Evolutionary conservation across 2,113 vertebrate genomes (phyloP), one percentile per base, ranked within the genome.

Genomic region (Bambusicola thoracicus): DNA sequence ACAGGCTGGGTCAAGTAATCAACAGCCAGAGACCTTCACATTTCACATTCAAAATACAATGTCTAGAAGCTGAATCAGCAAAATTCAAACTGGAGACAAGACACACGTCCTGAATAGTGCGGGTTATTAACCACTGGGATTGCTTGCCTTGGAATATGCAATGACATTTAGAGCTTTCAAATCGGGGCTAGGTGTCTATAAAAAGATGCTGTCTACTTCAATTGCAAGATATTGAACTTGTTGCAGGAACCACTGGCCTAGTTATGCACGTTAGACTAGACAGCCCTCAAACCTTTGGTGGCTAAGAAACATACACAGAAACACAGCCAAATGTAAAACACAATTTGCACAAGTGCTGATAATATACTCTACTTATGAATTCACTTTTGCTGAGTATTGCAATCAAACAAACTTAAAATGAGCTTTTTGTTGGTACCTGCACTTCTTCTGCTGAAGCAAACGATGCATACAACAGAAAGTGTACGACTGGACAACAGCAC

Each of bases 51-150:
- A 59, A 77, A 88, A 79, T 29, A 55, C 46, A 74, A 24, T 84
- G 34, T 46, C 68, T 94, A 74, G 65, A 91, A 93, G 59, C 75
- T 92, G 83, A 92, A 89, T 88, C 80, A 82, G 91, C 49, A 88
- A 91, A 96, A 82, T 68, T 92, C 73, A 92, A 74, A 82, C 30
- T 88, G 84, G 36, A 86, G 88, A 79, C n/a, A 85, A 63, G 65
- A 48, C 40, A 80, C 58, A 32, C 40, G 38, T 93, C 91, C 96
- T 93, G 74, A 92, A 88, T 74, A 80, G 62, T 16, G 46, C 2
- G 8, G 87, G 48, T 85, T 89, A 81, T 89, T 93, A 95, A 84
- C 58, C 40, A 38, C 22, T 76, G 73, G 55, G n/a, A 74, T 73
- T 74, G 67, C 67, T 85, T 88, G 82, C 40, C 20, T 48, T 91